Conservation (phyloP, 2,113 vertebrate species). For the Dendropsophus ebraccatus region DNA sequence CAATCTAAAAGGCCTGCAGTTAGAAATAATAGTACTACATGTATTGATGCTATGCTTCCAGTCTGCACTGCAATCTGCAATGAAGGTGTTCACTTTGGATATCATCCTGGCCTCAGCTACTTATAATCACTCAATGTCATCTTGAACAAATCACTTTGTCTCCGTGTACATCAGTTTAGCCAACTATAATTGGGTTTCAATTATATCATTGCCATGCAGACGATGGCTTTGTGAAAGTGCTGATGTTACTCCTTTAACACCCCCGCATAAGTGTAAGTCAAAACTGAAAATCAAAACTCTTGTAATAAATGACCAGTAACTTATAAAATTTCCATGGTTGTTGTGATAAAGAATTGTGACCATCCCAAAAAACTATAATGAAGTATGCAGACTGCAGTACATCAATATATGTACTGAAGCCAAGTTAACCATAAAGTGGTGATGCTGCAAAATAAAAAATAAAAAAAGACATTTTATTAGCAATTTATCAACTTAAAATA, state of each 20-base stretch:
- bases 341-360: not conserved
- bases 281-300: conserved; percentile 47
- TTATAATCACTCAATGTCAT: conserved; percentile 61
- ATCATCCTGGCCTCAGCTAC: conserved; percentile 56
- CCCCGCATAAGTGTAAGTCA: conserved; percentile 36
- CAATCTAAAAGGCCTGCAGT: not conserved
- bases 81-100: conserved; percentile 57
- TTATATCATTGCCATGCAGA: conserved; percentile 59
- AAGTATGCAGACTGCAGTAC: not conserved
- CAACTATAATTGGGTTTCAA: conserved; percentile 60
- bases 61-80: conserved; percentile 35
- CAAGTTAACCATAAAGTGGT: not conserved
- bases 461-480: too few relatives aligned
- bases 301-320: conserved; percentile 1
- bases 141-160: conserved; percentile 60
- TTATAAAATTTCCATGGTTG: not conserved
- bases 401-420: not conserved
- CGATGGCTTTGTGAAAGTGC: conserved; percentile 54
- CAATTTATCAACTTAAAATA: not conserved
- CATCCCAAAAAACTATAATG: not conserved
- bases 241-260: conserved; percentile 44
- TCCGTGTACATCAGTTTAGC: conserved; percentile 58
- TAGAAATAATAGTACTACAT: not conserved
- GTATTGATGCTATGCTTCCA: not conserved
- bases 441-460: too few relatives aligned